Conservation (phyloP, 23 tunicate species). For the Pegea sp. region DNA sequence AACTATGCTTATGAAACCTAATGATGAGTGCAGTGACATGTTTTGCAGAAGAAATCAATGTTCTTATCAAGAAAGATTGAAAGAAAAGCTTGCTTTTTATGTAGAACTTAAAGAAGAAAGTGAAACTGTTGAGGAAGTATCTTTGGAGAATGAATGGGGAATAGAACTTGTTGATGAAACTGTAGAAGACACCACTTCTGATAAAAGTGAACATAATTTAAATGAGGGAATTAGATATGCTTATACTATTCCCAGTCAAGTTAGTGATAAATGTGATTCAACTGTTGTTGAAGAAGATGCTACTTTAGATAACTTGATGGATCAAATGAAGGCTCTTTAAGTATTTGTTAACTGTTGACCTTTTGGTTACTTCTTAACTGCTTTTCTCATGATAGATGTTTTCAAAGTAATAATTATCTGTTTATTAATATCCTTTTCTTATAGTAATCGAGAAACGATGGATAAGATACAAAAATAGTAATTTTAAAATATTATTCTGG, state of each 20-base stretch:
- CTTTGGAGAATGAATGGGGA: slow-evolving; percentile 73
- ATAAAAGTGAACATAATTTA: slow-evolving; percentile 7
- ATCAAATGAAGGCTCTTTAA: slow-evolving; percentile 44
- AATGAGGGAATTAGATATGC: slow-evolving; percentile 41
- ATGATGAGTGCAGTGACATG: slow-evolving; percentile 45
- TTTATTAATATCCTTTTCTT: too few species aligned
- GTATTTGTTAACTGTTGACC: background rate
- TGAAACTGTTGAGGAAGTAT: slow-evolving; percentile 12
- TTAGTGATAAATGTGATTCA: too few species aligned
- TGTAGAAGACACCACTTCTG: slow-evolving; percentile 8
- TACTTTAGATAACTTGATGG: slow-evolving; percentile 83
- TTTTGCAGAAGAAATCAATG: slow-evolving; percentile 57
- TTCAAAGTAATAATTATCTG: too few species aligned
- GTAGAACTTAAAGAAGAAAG: slow-evolving; percentile 4
- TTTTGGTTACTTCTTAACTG: too few species aligned
- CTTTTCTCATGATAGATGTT: too few species aligned
- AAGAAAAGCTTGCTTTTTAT: slow-evolving; percentile 2
- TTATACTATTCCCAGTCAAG: slow-evolving; percentile 69
- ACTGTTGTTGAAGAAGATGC: slow-evolving; percentile 9
- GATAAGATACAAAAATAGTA: too few species aligned
- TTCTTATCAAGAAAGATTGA: slow-evolving; percentile 2
- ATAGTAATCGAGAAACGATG: too few species aligned
- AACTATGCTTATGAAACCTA: slow-evolving; percentile 80
- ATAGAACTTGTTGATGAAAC: slow-evolving; percentile 41
- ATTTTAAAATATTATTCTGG: too few species aligned